These are phyloP conservation scores for Otis tarda DNA, from an alignment of 2,113 vertebrate species.

Conservation along the genomic window DNA sequence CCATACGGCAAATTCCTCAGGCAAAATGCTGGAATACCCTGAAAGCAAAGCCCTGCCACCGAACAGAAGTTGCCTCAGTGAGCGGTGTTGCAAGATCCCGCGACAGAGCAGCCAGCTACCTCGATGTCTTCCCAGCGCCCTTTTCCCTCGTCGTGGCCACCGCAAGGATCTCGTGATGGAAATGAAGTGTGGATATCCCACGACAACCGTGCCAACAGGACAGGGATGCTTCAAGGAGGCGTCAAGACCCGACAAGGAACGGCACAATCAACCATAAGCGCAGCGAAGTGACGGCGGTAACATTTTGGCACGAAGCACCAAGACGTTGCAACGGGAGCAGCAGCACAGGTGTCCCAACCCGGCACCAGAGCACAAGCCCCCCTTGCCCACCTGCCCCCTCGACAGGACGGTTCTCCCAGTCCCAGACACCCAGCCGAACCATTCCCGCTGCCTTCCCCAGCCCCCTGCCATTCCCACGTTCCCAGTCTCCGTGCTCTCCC, in stretches of 20 bases:
- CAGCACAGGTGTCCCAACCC: accelerated
- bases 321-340: accelerated
- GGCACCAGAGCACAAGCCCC: accelerated
- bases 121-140: accelerated
- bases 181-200: accelerated
- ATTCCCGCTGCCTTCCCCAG: accelerated
- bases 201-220: accelerated
- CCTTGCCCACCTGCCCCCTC: accelerated
- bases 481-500: accelerated
- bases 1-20: background rate
- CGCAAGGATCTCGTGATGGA: accelerated
- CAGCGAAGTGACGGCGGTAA: accelerated
- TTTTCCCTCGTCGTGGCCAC: accelerated
- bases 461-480: background rate
- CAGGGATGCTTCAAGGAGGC: background rate
- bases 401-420: accelerated
- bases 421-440: background rate
- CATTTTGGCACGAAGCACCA: accelerated
- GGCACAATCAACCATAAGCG: accelerated
- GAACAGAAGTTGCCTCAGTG: background rate
- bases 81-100: accelerated
- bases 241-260: accelerated
- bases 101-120: background rate
- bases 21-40: accelerated
- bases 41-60: accelerated